Base-by-base conservation (phyloP, 2,113 vertebrate genomes). In the Oxygymnocypris stewartii region DNA sequence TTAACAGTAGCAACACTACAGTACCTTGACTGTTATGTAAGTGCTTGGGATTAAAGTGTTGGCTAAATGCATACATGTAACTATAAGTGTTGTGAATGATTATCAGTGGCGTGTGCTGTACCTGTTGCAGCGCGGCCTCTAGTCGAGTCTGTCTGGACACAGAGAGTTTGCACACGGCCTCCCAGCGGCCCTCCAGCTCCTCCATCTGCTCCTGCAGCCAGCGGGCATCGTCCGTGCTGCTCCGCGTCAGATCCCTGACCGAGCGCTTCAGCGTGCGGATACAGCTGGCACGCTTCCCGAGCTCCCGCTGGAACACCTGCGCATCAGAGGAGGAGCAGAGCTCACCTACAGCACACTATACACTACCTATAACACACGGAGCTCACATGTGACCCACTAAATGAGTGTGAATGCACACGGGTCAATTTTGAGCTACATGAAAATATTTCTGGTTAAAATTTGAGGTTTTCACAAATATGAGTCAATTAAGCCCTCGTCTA, bases 131-230 rank as follows among this genome's bases (percentile, higher is more conserved):
- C 0, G 96, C 94, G 0, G 90, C 93, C 90, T 97, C 95, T 88
- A 97, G 95, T 80, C 94, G 92, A 44, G 91, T 94, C 87, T 97
- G 97, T 82, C 94, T 96, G 91, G 92, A 93, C 81, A 97, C 92
- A 0, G 96, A 97, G 37, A 97, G 95, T 16, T 88, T 92, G 90
- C 97, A 97, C 73, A 97, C 93, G 0, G 93, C 90, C 76, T 97
- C 96, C 97, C 96, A 97, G 85, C 96, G 96, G 0, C 86, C 63
- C 40, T 94, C 93, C 73, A 97, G 92, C 90, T 97, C 96, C 78
- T 96, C 95, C 95, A 96, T 94, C 93, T 97, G 96, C 90, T 92
- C 91, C 92, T 96, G 96, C 87, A 97, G 93, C 97, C 96, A 97
- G 86, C 93, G 95, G 1, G 95, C 94, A 25, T 96, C 95, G 0